Conservation (phyloP, 2,113 vertebrate species). For the Aramus guarauna region DNA sequence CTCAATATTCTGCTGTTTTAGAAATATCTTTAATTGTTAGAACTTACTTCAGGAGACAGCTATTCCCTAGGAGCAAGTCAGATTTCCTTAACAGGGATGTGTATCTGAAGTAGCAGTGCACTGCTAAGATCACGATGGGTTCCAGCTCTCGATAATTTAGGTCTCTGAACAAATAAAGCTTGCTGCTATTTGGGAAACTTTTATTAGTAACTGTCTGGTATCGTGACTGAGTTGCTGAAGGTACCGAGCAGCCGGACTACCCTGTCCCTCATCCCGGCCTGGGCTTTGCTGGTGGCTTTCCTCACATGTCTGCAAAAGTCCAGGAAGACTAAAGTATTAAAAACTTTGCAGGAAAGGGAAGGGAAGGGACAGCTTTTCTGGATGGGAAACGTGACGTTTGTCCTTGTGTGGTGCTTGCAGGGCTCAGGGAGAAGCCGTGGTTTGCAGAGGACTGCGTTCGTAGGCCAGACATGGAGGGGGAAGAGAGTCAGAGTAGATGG, state of each 20-base stretch:
- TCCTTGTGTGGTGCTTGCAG: background rate
- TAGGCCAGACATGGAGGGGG: background rate
- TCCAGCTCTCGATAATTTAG: background rate
- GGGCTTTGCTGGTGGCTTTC: background rate
- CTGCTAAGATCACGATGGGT: background rate
- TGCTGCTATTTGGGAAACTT: background rate
- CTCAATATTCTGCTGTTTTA: fast-evolving
- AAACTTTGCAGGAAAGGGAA: background rate
- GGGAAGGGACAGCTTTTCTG: background rate
- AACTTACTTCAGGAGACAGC: background rate
- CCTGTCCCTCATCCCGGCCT: too few species aligned
- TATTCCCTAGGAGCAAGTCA: background rate
- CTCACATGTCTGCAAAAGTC: background rate
- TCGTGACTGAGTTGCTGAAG: background rate
- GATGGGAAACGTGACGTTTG: fast-evolving
- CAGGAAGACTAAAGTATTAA: background rate
- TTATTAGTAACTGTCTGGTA: background rate
- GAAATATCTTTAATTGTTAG: background rate
- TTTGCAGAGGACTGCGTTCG: background rate
- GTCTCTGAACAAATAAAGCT: background rate
- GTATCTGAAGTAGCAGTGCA: fast-evolving
- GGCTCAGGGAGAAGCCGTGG: background rate
- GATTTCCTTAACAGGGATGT: background rate
- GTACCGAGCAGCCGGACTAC: fast-evolving
- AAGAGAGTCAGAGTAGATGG: background rate